Evolutionary conservation across 2,888 invertebrate species (phyloP), one percentile per base, ranked within the genome.

Genomic region (Leucozona laternaria): DNA sequence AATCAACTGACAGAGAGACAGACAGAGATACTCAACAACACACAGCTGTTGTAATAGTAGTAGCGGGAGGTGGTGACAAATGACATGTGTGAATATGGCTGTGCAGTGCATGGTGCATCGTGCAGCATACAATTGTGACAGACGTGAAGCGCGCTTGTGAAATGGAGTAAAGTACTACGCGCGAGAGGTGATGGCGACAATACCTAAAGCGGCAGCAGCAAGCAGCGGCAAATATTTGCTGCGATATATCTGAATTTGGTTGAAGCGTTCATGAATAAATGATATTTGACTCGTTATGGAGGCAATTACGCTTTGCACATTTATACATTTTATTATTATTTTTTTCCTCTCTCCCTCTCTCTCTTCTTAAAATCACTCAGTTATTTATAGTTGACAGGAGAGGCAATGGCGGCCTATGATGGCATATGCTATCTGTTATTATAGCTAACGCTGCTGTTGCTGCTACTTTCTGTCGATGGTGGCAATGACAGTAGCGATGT

Each of bases 271-370:
- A 79, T 86, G 78, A 82, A 86, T 86, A 79, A 86, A 82, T 71
- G 82, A 86, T 79, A 82, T 70, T 71, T 73, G 64, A 82, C 82
- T 82, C 75, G 78, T 75, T 82, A 82, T 81, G 82, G 82, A 79
- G 78, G 70, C 82, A 86, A 79, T 86, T 86, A 86, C 82, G 70
- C 82, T 75, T 85, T 79, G 55, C 71, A 64, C 71, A 58, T 86
- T 60, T 60, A 57, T 55, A 48, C 40, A 53, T 66, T 66, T 77
- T 73, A 62, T 70, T 62, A 15, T 15, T 60, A 48, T 43, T 70
- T 43, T 60, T 81, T 72, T 25, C 28, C 17, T 48, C 17, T 50
- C 22, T 28, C 0, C 17, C 13, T 22, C 20, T 50, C 37, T 15
- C 58, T 53, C n/a, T 78, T 40, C 43, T 68, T 70, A 75, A 79